phyloP scores from a whole-genome alignment of 1,140 invertebrate genomes.

The Argopecten irradians region DNA sequence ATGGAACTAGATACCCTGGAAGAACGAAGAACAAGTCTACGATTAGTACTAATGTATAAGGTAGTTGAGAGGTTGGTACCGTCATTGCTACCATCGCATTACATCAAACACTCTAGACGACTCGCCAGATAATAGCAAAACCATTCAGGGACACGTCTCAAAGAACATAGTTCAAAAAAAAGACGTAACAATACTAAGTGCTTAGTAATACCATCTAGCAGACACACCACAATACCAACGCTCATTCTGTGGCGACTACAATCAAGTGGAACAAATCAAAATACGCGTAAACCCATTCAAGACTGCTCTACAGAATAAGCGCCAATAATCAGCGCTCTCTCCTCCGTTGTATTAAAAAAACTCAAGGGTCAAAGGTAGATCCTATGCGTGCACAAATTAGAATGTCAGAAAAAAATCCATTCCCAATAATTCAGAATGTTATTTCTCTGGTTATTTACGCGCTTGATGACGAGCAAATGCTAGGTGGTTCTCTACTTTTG shows the following conservation, averaged over 20 bases:
- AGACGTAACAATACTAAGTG: neutral
- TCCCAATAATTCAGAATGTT: no score
- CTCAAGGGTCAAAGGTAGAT: neutral
- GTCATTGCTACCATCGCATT: neutral
- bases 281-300: conserved; percentile 4
- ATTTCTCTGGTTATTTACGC: no score
- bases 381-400: no score
- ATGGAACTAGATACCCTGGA: neutral
- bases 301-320: neutral
- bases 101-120: neutral
- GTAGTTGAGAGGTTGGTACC: conserved; percentile 35
- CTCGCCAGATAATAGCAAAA: neutral
- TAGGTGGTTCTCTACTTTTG: no score
- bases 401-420: no score
- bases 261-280: neutral
- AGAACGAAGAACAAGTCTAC: neutral
- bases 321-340: neutral
- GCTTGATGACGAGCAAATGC: no score
- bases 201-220: neutral
- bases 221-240: conserved; percentile 24
- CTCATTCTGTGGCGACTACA: conserved; percentile 22
- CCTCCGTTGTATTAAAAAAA: neutral
- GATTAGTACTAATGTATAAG: conserved; percentile 24
- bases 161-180: neutral
- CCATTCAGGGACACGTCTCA: neutral